Base-by-base conservation (phyloP, 2,888 invertebrate species). In the Drosophila pseudotalamancana region DNA sequence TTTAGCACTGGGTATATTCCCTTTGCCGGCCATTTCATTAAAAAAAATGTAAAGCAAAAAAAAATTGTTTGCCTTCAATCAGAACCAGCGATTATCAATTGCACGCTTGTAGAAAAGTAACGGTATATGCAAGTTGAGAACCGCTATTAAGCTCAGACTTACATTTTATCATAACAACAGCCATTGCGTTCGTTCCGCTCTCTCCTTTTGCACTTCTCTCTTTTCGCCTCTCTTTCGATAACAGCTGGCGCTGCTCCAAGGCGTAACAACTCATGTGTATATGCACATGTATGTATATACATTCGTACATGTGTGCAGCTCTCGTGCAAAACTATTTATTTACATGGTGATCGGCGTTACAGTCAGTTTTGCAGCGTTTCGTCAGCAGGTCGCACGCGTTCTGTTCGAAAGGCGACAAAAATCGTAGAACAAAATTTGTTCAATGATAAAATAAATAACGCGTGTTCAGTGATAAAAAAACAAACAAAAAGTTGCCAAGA, bases 301-400 rank as follows among this genome's bases (percentile, higher is more conserved):
- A 8, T 34, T 6, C 29, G 12, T 39, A 27, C 18, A 21, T 54
- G 18, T 35, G 29, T 34, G 40, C n/a, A 34, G 18, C 43, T 29
- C 18, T 42, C 27, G 27, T 29, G 18, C 43, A 67, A 60, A 79
- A 73, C 73, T 84, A 78, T 78, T 78, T 84, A 84, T 83, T 77
- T 81, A 77, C 68, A 74, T 71, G 66, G 57, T 51, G 85, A 66
- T 62, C 81, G 60, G 37, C 49, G 49, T 66, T 78, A 67, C 63
- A 81, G 68, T 84, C 81, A 63, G 56, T 46, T 61, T 57, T 54
- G 70, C 25, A 46, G 54, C 56, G 46, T 49, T 61, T 72, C 35
- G 64, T 3, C 23, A 40, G 59, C 42, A 45, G 43, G 63, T 59
- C 51, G 59, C 21, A 40, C 64, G 63, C 42, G 54, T 14, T 42